Base-by-base conservation (phyloP, 2,797 vertebrate species). In the Intellagama lesueurii region DNA sequence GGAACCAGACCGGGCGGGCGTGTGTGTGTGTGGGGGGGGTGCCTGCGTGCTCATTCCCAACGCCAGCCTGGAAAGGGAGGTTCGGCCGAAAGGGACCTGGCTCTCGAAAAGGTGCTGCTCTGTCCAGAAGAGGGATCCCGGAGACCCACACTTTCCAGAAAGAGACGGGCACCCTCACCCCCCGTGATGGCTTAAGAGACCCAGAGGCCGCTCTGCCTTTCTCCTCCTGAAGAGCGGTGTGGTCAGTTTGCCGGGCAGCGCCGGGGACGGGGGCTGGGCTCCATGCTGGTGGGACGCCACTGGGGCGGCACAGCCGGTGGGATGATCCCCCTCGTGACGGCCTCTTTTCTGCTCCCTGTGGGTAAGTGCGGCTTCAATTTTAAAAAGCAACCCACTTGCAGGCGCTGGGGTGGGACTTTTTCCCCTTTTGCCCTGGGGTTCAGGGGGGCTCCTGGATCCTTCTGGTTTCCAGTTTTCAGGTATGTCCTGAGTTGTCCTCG, bases 341-440 rank as follows among this genome's bases (percentile, higher is more conserved):
- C 93, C 81, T 70, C 85, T 7, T 70, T 91, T 0, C n/a, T 95
- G 24, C 92, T 96, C 68, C 91, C 96, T 0, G 19, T 91, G 52
- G 95, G 95, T 96, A 90, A 96, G 96, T 95, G 87, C 87, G 1
- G 28, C 60, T 2, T 44, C 14, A 11, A 28, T 2, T 47, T 22
- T 52, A 28, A 17, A 6, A 30, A 56, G 17, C 76, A 49, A 49
- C 9, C 30, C 8, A 26, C 76, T 16, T 32, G 76, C 11, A 8
- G 64, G 16, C 5, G 64, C 16, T 66, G 16, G 6, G 68, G 30
- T 40, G 75, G 7, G 22, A 22, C 19, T 5, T 26, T 24, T 5
- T 5, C 19, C 44, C 30, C 40, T 12, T 9, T 22, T 47, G 35
- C 76, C 76, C 24, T 16, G 24, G 22, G 40, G 3, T 40, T 40